Evolutionary conservation across 1,140 invertebrate species (phyloP).

Genomic region (Conus ventricosus): DNA sequence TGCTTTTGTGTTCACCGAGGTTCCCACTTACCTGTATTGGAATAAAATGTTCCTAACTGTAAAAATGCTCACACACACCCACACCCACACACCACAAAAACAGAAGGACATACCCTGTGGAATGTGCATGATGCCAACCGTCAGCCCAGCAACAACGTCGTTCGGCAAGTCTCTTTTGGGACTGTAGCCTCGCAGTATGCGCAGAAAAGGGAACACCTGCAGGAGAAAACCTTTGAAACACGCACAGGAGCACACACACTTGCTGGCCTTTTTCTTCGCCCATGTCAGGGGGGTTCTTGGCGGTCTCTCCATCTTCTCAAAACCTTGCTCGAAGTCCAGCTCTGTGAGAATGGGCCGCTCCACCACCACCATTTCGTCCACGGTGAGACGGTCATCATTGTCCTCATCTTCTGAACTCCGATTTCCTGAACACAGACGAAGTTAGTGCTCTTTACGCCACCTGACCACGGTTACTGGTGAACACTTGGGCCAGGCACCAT

Average conservation of each 20-base stretch:
- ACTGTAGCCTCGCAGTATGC: slow-evolving; percentile 70
- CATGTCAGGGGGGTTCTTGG: slow-evolving; percentile 47
- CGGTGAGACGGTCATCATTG: slow-evolving; percentile 31
- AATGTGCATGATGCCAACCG: slow-evolving; percentile 78
- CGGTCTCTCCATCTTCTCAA: slow-evolving; percentile 47
- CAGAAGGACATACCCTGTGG: slow-evolving; percentile 74
- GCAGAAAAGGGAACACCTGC: slow-evolving; percentile 67
- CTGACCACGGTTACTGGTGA: background rate
- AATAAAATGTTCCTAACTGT: background rate
- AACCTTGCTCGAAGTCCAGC: slow-evolving; percentile 70
- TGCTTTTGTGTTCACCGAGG: too few species aligned
- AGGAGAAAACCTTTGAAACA: slow-evolving; percentile 61
- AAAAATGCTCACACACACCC: background rate
- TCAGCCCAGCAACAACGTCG: slow-evolving; percentile 76
- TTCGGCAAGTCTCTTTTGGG: slow-evolving; percentile 65
- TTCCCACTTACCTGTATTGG: too few species aligned
- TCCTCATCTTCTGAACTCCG: slow-evolving; percentile 28
- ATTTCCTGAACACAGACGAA: slow-evolving; percentile 1
- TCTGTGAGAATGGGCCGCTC: slow-evolving; percentile 71
- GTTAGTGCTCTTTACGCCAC: background rate
- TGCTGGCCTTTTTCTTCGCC: slow-evolving; percentile 48
- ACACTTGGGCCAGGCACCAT: background rate
- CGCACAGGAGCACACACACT: slow-evolving; percentile 58
- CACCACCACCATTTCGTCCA: slow-evolving; percentile 58
- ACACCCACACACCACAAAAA: background rate